Conservation (phyloP, 1,140 invertebrate species). For the Caenorhabditis brenneri region DNA sequence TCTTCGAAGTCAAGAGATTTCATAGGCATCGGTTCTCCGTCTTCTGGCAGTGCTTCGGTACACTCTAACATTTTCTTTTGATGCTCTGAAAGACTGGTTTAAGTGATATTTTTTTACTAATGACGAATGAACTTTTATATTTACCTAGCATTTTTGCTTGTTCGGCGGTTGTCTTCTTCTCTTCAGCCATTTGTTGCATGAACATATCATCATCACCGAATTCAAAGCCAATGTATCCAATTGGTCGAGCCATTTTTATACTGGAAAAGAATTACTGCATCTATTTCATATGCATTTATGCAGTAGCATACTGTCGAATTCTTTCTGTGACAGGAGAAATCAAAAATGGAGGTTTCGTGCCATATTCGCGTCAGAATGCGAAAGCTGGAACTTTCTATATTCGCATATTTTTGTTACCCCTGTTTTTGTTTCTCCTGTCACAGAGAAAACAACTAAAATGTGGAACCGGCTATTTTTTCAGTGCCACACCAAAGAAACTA, state of each 20-base stretch:
- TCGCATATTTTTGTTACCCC: no score
- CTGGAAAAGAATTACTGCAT: no score
- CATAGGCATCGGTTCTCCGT: neutral
- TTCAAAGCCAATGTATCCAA: conserved; percentile 7
- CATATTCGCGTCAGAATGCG: no score
- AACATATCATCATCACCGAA: conserved; percentile 26
- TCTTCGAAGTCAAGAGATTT: neutral
- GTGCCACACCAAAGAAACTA: no score
- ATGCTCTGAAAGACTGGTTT: neutral
- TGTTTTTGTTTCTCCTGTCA: no score
- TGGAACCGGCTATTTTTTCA: no score
- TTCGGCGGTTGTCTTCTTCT: neutral
- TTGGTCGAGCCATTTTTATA: neutral
- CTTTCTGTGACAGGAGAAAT: no score
- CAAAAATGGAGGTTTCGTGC: no score
- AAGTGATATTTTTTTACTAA: neutral
- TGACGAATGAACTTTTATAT: neutral
- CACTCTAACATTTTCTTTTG: conserved; percentile 20
- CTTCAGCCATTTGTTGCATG: neutral
- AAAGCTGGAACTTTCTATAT: no score
- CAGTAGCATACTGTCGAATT: no score
- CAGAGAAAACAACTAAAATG: no score
- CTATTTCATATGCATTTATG: no score
- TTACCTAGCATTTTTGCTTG: neutral
- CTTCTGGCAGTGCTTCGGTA: neutral